These are phyloP conservation scores for Operophtera brumata DNA, from an alignment of 2,888 invertebrate genomes.

Conservation along the genomic window DNA sequence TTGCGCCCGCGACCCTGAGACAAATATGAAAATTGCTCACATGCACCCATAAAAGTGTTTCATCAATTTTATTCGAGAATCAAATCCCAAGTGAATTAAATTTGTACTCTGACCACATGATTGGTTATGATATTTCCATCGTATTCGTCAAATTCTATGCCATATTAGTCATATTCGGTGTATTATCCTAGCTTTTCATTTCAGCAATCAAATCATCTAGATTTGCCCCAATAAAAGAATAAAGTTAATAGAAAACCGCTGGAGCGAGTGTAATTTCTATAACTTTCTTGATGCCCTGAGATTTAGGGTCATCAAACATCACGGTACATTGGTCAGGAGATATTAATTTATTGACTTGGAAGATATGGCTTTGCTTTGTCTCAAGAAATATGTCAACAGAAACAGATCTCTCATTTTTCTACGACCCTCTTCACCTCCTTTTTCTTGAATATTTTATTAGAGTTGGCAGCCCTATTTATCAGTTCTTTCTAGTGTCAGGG, in stretches of 20 bases:
- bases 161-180: too few species aligned
- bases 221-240: slow-evolving; percentile 22
- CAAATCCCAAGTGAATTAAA: too few species aligned
- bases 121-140: too few species aligned
- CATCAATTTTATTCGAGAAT: too few species aligned
- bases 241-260: slow-evolving; percentile 38
- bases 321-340: slow-evolving; percentile 48
- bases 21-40: too few species aligned
- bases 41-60: too few species aligned
- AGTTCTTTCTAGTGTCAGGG: slow-evolving; percentile 18
- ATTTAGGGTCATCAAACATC: slow-evolving; percentile 50
- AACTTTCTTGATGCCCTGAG: slow-evolving; percentile 44
- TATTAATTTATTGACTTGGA: slow-evolving; percentile 50
- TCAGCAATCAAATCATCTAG: not conserved
- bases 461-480: slow-evolving; percentile 26
- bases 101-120: too few species aligned
- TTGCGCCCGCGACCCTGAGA: too few species aligned
- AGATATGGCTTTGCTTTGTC: slow-evolving; percentile 41
- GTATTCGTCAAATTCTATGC: too few species aligned
- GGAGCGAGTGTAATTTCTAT: slow-evolving; percentile 36
- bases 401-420: not conserved
- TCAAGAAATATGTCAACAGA: slow-evolving; percentile 22
- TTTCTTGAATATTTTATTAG: slow-evolving; percentile 15
- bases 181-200: not conserved
- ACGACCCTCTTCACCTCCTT: not conserved